Evolutionary conservation across 2,113 vertebrate genomes (phyloP).

Genomic region (Cnemophilus loriae): DNA sequence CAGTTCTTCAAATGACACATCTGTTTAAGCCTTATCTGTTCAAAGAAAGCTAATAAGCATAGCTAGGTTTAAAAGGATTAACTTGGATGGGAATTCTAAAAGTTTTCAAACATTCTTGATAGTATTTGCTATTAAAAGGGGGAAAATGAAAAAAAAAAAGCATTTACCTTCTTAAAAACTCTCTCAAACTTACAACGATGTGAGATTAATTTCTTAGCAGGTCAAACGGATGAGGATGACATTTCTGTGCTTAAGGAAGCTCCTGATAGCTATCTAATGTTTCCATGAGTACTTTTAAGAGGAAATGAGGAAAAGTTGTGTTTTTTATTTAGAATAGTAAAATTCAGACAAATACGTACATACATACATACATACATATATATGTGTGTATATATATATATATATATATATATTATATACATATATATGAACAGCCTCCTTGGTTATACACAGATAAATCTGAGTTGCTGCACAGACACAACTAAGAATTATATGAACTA

Average conservation of each 20-base stretch:
- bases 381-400: too few species aligned
- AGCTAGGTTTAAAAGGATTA: slow-evolving; percentile 74
- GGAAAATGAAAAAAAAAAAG: background rate
- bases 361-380: too few species aligned
- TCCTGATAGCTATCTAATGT: slow-evolving; percentile 18
- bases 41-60: slow-evolving; percentile 73
- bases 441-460: background rate
- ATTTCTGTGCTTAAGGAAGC: slow-evolving; percentile 16
- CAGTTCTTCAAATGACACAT: slow-evolving; percentile 70
- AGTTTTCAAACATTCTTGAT: slow-evolving; percentile 69
- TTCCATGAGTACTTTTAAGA: background rate
- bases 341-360: background rate
- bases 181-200: slow-evolving; percentile 11
- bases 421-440: background rate
- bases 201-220: slow-evolving; percentile 53
- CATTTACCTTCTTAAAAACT: slow-evolving; percentile 60
- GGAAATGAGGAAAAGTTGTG: background rate
- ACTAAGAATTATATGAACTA: background rate
- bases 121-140: slow-evolving; percentile 54
- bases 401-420: too few species aligned
- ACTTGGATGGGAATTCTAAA: slow-evolving; percentile 68
- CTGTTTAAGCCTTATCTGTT: slow-evolving; percentile 73
- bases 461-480: background rate
- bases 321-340: background rate
- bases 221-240: slow-evolving; percentile 25